Conservation (phyloP, 2,113 vertebrate genomes). For the Cisticola juncidis region DNA sequence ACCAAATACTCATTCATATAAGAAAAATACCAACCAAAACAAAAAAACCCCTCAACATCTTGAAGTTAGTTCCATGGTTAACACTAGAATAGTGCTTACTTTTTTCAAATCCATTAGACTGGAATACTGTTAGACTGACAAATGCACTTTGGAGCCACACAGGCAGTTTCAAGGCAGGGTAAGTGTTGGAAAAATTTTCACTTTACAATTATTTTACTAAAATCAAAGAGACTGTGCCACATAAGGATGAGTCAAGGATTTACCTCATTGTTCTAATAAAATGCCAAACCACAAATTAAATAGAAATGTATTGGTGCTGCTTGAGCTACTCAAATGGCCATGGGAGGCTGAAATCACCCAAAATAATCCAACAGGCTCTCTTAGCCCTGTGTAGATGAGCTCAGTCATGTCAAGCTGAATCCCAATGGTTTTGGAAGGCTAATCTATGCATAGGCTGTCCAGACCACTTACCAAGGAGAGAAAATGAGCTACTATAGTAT, state of each 20-base stretch:
- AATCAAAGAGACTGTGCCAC: background rate
- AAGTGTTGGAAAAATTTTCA: background rate
- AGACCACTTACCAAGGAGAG: background rate
- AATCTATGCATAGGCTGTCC: background rate
- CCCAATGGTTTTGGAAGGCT: background rate
- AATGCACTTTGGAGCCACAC: background rate
- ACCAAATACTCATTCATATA: background rate
- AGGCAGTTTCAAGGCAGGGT: background rate
- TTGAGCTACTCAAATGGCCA: background rate
- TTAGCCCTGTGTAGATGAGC: background rate
- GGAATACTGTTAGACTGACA: background rate
- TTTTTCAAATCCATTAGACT: background rate
- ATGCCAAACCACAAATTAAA: background rate
- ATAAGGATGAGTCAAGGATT: background rate
- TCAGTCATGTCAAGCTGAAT: background rate
- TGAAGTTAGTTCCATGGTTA: background rate
- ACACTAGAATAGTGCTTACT: background rate
- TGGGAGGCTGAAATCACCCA: background rate
- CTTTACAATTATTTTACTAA: background rate
- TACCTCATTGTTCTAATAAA: background rate
- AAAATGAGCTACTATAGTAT: background rate
- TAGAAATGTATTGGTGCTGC: background rate
- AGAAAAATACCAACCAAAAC: background rate
- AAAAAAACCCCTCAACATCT: background rate
- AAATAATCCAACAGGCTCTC: background rate